A percentile compares a stretch with the other conserved stretches of the same genome.
Conservation (phyloP, 2,888 invertebrate species). For the Hydraecia micacea region DNA sequence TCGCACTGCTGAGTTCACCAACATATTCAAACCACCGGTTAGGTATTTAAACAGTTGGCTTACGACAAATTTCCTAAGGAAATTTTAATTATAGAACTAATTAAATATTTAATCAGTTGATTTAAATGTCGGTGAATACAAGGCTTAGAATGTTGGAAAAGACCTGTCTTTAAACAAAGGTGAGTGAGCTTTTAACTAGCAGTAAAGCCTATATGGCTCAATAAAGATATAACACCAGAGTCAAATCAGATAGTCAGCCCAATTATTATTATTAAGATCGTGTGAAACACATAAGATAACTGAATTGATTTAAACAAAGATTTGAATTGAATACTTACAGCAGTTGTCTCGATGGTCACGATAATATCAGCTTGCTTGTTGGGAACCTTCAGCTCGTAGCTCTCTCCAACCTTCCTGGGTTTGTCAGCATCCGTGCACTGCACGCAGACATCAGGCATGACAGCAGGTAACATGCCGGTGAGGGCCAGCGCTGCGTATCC, state of each 20-base stretch:
- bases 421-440: slow-evolving; percentile 88
- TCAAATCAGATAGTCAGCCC: neutral
- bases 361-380: slow-evolving; percentile 95
- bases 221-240: too few relatives aligned
- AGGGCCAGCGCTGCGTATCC: slow-evolving; percentile 93
- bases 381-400: slow-evolving; percentile 92
- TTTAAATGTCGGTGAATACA: too few relatives aligned
- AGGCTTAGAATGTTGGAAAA: neutral
- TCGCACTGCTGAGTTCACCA: too few relatives aligned
- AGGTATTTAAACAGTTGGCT: too few relatives aligned
- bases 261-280: neutral
- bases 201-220: neutral
- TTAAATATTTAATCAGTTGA: too few relatives aligned
- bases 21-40: too few relatives aligned
- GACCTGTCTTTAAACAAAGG: neutral
- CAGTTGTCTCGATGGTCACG: slow-evolving; percentile 92
- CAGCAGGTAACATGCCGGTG: slow-evolving; percentile 90
- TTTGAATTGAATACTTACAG: slow-evolving; percentile 12
- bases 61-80: too few relatives aligned
- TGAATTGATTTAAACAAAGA: neutral
- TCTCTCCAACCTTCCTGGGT: slow-evolving; percentile 89
- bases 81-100: too few relatives aligned
- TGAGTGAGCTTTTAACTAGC: neutral
- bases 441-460: slow-evolving; percentile 92
- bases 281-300: neutral